phyloP scores from a whole-genome alignment of 2,888 invertebrate genomes.

The Hypomecis punctinalis region DNA sequence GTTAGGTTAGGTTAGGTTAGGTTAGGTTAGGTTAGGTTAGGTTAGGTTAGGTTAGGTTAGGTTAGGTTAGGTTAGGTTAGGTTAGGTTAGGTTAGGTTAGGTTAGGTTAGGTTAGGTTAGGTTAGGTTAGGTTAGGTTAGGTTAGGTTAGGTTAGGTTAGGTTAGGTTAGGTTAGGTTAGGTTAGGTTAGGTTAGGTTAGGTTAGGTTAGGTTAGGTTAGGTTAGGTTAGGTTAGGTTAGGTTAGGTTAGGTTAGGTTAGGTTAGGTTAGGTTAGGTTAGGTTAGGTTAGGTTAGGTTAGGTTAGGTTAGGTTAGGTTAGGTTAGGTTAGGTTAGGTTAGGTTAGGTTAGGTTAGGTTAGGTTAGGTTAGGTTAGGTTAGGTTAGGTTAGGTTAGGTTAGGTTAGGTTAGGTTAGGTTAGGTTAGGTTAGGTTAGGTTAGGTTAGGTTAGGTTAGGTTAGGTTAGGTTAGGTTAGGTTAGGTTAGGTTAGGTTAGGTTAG shows the following conservation, averaged over 20 bases:
- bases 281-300: slow-evolving; percentile 21
- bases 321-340: slow-evolving; percentile 21
- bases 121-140: slow-evolving; percentile 26
- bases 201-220: slow-evolving; percentile 31
- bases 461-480: slow-evolving; percentile 21
- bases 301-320: slow-evolving; percentile 21
- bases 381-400: slow-evolving; percentile 21
- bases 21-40: slow-evolving; percentile 25
- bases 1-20: slow-evolving; percentile 25
- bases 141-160: slow-evolving; percentile 30
- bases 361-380: slow-evolving; percentile 21
- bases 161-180: slow-evolving; percentile 31
- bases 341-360: slow-evolving; percentile 21
- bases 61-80: slow-evolving; percentile 25
- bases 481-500: slow-evolving; percentile 21
- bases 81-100: slow-evolving; percentile 25
- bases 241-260: slow-evolving; percentile 28
- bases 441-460: slow-evolving; percentile 21
- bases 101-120: slow-evolving; percentile 25
- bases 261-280: slow-evolving; percentile 27
- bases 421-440: slow-evolving; percentile 21
- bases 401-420: slow-evolving; percentile 21
- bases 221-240: slow-evolving; percentile 28
- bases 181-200: slow-evolving; percentile 31
- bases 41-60: slow-evolving; percentile 25